Base-by-base conservation (phyloP, 92 coral and sea anemone species). In the Epizoanthus fatuus region DNA sequence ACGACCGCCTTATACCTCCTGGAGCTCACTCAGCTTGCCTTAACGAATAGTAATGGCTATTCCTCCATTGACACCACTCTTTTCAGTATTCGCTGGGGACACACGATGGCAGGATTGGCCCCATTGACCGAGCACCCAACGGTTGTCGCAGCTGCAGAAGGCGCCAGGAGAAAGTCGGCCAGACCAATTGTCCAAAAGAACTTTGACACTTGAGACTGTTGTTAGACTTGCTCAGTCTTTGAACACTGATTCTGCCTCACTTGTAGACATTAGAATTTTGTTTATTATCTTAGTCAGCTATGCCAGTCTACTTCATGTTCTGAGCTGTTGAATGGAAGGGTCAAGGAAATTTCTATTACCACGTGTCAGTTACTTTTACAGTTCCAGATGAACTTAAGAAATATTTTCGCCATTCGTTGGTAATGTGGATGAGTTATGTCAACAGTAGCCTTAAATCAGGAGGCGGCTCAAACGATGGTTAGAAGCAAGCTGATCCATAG, bases 41-140 rank as follows among this genome's bases (percentile, higher is more conserved):
- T 60, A 25, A 54, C 32, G 17, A 0, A 29, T 3, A 35, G 56
- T 15, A 62, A 12, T 15, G 52, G 38, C 7, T 32, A n/a, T 63
- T 15, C 60, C 5, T 56, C 51, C 0, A 32, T 78, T 20, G 84
- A 58, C 13, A 78, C 84, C n/a, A 53, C 71, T 32, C n/a, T 78
- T 0, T 78, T 37, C 49, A n/a, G 84, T 45, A 78, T 78, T 37
- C 51, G 84, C 32, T 79, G 74, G 73, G 62, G 37, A 2, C 84
- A 42, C 54, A 32, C 7, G n/a, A 9, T 58, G 15, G 74, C 84
- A 7, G 84, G 82, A 20, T 44, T 65, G 42, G 45, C 76, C 6
- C 55, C 86, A 22, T 76, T 74, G 7, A 67, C 78, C 10, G 64
- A 81, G 10, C 77, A 81, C 2, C 86, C 86, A 0, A 57, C 63